Base-by-base conservation (phyloP, 2,888 invertebrate species). In the Drepanosiphum platanoidis region DNA sequence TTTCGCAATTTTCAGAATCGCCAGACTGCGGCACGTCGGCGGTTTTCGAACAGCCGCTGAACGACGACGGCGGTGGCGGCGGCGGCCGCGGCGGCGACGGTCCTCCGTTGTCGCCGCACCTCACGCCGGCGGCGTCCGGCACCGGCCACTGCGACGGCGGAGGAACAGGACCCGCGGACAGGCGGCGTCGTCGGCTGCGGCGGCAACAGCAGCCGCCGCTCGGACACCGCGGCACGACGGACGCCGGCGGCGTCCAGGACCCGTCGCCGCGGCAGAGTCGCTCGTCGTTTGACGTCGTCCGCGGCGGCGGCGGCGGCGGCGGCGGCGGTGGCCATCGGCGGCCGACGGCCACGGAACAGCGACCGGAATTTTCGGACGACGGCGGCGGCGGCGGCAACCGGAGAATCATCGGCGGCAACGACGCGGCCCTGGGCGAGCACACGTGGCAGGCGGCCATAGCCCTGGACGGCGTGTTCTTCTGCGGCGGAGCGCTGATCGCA, bases 381-480 rank as follows among this genome's bases (percentile, higher is more conserved):
- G 72, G 39, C 52, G 27, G 36, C 18, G 8, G 86, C 87, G 0
- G 89, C 89, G 72, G 89, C 90, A 86, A 86, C 68, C 86, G 88
- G 34, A 87, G 90, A 72, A 89, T 90, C 74, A 88, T 90, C 11
- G 88, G 89, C 27, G 90, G 90, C 9, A 86, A 87, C 0, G 89
- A 89, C 64, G 89, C 90, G 9, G 87, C 88, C 36, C 77, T 88
- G 1, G 87, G 88, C 70, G 90, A 90, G 87, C 89, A 90, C 86
- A 90, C 90, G 1, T 90, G 90, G 90, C 89, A 89, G 77, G 89
- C 89, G 8, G 89, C 89, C 66, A 89, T 90, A 79, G 89, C 89
- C 30, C 87, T 89, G 82, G 88, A 88, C 34, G 88, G 89, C n/a
- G 88, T 89, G 74, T 90, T 90, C 87, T 89, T 90, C 87, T 90